phyloP scores from a whole-genome alignment of 92 coral and sea anemone species.

The Palythoa heliodiscus region DNA sequence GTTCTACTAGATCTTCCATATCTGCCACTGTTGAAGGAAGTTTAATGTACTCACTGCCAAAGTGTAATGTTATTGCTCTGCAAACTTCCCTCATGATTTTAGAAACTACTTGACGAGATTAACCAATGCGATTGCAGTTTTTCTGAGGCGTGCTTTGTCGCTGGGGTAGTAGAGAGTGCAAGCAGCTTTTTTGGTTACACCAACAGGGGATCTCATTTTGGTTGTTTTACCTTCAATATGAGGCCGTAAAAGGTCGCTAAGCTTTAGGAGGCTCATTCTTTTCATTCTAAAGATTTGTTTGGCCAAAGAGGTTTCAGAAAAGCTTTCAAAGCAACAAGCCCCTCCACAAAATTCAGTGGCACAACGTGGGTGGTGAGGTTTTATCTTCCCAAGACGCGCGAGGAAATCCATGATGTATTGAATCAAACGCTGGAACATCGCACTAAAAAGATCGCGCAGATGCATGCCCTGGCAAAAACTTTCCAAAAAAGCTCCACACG shows the following conservation, averaged over 20 bases:
- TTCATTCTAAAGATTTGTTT: conserved; percentile 28
- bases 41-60: conserved; percentile 55
- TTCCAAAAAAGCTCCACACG: conserved; percentile 43
- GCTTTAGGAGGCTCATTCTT: neutral
- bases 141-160: conserved; percentile 65
- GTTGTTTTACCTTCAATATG: neutral
- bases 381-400: conserved; percentile 29
- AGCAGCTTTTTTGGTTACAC: conserved; percentile 57
- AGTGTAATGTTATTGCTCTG: conserved; percentile 55
- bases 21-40: conserved; percentile 51
- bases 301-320: conserved; percentile 36
- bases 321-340: conserved; percentile 43
- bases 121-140: conserved; percentile 66
- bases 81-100: conserved; percentile 58
- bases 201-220: conserved; percentile 62
- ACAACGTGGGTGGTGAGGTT: conserved; percentile 45
- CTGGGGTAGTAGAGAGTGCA: conserved; percentile 67
- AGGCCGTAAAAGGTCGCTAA: neutral
- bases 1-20: conserved; percentile 41
- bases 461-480: conserved; percentile 59
- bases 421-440: conserved; percentile 36
- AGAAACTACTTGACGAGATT: conserved; percentile 54
- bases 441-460: conserved; percentile 52
- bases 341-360: conserved; percentile 5
- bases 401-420: neutral